Conservation (phyloP, 2,888 invertebrate genomes). For the Arctia plantaginis region DNA sequence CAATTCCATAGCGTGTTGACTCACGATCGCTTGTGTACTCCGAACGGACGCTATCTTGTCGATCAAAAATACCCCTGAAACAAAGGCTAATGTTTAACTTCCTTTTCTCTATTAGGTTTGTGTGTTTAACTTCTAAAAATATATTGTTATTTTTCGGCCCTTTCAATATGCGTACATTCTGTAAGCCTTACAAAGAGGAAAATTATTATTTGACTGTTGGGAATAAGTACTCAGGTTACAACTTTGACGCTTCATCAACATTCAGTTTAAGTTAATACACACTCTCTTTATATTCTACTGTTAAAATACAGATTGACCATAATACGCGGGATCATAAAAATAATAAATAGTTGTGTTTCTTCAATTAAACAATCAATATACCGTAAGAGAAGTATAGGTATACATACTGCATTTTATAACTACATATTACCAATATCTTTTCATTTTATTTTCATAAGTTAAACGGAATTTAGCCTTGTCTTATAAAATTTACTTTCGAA, state of each 20-base stretch:
- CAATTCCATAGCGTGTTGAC: conserved; percentile 93
- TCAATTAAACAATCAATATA: not conserved
- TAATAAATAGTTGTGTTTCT: not conserved
- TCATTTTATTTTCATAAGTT: conserved; percentile 4
- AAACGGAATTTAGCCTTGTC: conserved; percentile 10
- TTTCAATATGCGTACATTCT: conserved; percentile 8
- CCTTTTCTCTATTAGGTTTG: conserved; percentile 32
- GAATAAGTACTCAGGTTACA: not conserved
- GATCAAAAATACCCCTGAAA: conserved; percentile 93
- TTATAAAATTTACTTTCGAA: conserved; percentile 36
- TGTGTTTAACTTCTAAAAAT: conserved; percentile 32
- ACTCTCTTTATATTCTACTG: not conserved
- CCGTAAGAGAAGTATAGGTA: not conserved
- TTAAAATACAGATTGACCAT: not conserved
- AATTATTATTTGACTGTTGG: not conserved
- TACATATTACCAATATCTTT: not conserved
- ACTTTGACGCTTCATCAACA: not conserved
- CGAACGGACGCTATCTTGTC: conserved; percentile 95
- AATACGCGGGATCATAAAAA: not conserved
- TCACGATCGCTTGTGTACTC: conserved; percentile 97
- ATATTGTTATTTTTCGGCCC: conserved; percentile 8
- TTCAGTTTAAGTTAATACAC: not conserved
- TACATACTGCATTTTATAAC: not conserved
- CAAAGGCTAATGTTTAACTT: conserved; percentile 48
- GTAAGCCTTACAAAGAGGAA: not conserved